A percentile compares a stretch with the other conserved stretches of the same genome.
Conservation (phyloP, 1,140 invertebrate species). For the Patella vulgata region DNA sequence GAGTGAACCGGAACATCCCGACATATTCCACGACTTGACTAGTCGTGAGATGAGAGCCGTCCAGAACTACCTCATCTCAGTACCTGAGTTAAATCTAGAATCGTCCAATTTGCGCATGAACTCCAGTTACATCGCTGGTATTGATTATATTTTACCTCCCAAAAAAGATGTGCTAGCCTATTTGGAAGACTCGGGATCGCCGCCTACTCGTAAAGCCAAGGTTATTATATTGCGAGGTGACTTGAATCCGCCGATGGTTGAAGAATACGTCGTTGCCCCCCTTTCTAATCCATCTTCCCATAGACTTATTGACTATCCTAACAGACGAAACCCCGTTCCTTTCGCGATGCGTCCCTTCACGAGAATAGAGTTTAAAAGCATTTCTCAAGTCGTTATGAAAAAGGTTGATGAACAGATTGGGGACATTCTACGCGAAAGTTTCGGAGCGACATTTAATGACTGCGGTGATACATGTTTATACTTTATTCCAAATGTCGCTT, state of each 20-base stretch:
- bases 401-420: constrained; percentile 32
- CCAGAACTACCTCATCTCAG: constrained; percentile 26
- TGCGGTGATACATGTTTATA: constrained; percentile 48
- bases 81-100: neutral
- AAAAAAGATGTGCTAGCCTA: constrained; percentile 39
- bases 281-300: constrained; percentile 40
- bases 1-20: neutral
- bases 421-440: constrained; percentile 50
- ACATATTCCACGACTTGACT: constrained; percentile 5
- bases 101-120: neutral
- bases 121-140: constrained; percentile 4
- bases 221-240: constrained; percentile 55
- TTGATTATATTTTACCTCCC: neutral
- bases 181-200: constrained; percentile 29
- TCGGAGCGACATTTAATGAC: constrained; percentile 41
- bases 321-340: constrained; percentile 42
- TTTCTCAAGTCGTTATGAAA: constrained; percentile 38
- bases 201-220: constrained; percentile 47
- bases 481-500: constrained; percentile 49
- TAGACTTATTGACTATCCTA: constrained; percentile 26
- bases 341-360: constrained; percentile 52
- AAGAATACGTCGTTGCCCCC: constrained; percentile 56
- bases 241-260: constrained; percentile 38
- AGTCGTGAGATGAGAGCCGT: constrained; percentile 22
- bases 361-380: constrained; percentile 46